Conservation (phyloP, 2,113 vertebrate species). For the Columba livia region DNA sequence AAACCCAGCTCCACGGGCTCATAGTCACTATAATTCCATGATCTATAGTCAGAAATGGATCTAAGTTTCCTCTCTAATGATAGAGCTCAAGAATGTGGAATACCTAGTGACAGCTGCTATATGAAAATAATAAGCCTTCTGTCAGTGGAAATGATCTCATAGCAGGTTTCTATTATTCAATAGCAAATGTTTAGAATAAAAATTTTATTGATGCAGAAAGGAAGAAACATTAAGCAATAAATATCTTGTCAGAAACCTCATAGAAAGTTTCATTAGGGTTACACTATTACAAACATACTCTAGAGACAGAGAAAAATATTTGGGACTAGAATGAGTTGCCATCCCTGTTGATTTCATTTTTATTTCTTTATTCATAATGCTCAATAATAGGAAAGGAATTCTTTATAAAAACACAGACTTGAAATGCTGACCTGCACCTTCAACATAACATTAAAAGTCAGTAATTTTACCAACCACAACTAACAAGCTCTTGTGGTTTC, state of each 20-base stretch:
- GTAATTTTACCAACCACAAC: background rate
- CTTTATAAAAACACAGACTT: conserved; percentile 44
- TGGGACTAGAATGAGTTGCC: background rate
- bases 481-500: background rate
- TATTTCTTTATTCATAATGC: conserved; percentile 29
- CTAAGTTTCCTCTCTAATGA: conserved; percentile 15
- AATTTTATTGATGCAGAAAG: conserved; percentile 27
- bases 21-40: background rate
- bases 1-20: conserved; percentile 31
- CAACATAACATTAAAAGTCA: background rate
- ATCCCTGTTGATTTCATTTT: conserved; percentile 11
- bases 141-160: conserved; percentile 50
- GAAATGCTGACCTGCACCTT: conserved; percentile 26
- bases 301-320: background rate
- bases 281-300: background rate
- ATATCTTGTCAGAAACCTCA: conserved; percentile 36
- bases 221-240: conserved; percentile 54
- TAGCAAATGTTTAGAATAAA: conserved; percentile 60
- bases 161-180: conserved; percentile 41
- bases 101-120: conserved; percentile 19
- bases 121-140: conserved; percentile 64
- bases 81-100: background rate
- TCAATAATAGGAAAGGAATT: conserved; percentile 52
- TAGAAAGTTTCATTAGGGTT: conserved; percentile 19
- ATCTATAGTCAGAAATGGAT: conserved; percentile 5